Percentiles rank a stretch among this genome's conserved stretches.
phyloP scores from a whole-genome alignment of 30 jellyfish, hydroid and myxozoan genomes.

The Morbakka virulenta region DNA sequence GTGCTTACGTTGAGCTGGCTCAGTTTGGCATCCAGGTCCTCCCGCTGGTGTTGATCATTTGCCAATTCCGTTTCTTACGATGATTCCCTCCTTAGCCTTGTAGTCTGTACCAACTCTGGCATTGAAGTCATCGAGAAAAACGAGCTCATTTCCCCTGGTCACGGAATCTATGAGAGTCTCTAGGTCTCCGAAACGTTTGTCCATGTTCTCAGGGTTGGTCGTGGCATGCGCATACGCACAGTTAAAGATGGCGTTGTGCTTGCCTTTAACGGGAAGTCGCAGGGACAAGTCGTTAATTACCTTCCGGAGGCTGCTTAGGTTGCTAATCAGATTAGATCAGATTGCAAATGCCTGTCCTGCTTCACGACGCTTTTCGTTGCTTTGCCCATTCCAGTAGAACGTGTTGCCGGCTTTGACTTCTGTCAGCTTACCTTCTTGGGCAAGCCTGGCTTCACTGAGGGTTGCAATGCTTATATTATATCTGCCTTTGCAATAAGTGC shows the following conservation, averaged over 20 bases:
- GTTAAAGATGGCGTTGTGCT: slow-evolving; percentile 9
- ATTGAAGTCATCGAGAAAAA: slow-evolving; percentile 26
- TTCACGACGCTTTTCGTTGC: slow-evolving; percentile 2
- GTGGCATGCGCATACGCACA: too few species aligned
- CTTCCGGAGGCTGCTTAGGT: neutral
- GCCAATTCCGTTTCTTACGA: too few species aligned
- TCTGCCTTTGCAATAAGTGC: slow-evolving; percentile 14
- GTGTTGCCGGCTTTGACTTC: slow-evolving; percentile 2
- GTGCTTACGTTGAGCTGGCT: too few species aligned
- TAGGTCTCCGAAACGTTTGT: slow-evolving; percentile 21
- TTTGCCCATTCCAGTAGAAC: neutral
- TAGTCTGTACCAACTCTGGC: too few species aligned
- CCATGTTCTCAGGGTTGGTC: slow-evolving; percentile 14
- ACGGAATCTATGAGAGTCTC: neutral
- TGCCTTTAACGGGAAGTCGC: slow-evolving; percentile 12
- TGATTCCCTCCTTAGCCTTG: neutral
- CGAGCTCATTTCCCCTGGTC: neutral
- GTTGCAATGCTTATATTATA: slow-evolving; percentile 6
- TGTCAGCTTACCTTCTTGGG: neutral
- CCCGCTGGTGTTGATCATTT: too few species aligned
- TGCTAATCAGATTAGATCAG: neutral
- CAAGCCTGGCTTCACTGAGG: slow-evolving; percentile 13
- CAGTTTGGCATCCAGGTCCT: too few species aligned
- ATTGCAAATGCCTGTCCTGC: slow-evolving; percentile 25
- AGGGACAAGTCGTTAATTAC: slow-evolving; percentile 43